Evolutionary conservation across 2,797 vertebrate genomes (phyloP), one percentile per base, ranked within the genome.

Genomic region (Pygocentrus nattereri): DNA sequence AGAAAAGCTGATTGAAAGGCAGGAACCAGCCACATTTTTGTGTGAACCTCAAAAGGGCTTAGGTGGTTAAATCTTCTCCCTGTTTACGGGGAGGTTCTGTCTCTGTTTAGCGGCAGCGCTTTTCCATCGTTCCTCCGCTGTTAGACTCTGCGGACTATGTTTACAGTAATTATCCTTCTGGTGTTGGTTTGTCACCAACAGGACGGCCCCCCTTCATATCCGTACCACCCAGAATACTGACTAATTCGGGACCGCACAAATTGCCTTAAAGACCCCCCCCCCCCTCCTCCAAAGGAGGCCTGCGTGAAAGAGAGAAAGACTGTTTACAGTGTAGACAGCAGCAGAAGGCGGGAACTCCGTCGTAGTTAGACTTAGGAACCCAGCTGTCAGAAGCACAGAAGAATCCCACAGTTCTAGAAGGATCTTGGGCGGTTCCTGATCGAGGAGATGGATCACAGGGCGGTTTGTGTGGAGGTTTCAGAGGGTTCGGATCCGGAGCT

Each of bases 221-320:
- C 7, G 56, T 27, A 23, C 56, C 56, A 25, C 56, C 21, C 56
- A 59, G 56, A 25, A 13, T 12, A 25, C 56, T 23, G 10, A 23
- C 56, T 58, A n/a, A 58, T n/a, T n/a, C 19, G 1, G 49, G 15
- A 54, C 5, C 23, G 25, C 54, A 54, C 18, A 19, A 1, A 10
- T 0, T 16, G 59, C 25, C 62, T 74, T 76, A 74, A 49, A 76
- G 84, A 31, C 67, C 58, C 34, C 2, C 34, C 34, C n/a, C n/a
- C n/a, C n/a, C n/a, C n/a, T 83, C 74, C 81, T 73, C 64, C 56
- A 79, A 59, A 70, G 79, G 86, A 81, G 75, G 61, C 70, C 71
- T 34, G 61, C 68, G 64, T 49, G 72, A 41, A 61, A n/a, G 75
- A 18, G 41, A 15, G 41, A 50, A 34, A 68, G 11, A 6, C 50